phyloP scores from a whole-genome alignment of 2,797 vertebrate genomes.

The Alosa sapidissima region DNA sequence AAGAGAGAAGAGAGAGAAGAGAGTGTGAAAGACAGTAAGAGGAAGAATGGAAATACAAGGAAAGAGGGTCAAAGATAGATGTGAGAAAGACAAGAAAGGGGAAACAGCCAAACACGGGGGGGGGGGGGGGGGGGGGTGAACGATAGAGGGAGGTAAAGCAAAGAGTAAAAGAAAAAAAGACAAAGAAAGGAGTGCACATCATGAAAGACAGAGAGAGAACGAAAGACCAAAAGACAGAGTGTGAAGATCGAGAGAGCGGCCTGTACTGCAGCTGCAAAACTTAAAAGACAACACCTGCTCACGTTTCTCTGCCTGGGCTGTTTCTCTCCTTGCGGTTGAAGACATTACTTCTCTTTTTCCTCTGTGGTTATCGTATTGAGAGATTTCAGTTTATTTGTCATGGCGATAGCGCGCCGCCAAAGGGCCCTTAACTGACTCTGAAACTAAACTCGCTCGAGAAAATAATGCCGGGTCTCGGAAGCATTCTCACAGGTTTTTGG shows the following conservation, averaged over 20 bases:
- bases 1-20: not conserved
- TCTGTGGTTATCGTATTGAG: conserved; percentile 72
- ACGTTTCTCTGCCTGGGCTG: conserved; percentile 67
- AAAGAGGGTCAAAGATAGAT: conserved; percentile 40
- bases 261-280: conserved; percentile 61
- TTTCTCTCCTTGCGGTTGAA: conserved; percentile 60
- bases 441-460: conserved; percentile 56
- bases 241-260: conserved; percentile 31
- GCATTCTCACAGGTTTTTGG: conserved; percentile 48
- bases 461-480: conserved; percentile 42
- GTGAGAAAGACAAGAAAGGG: conserved; percentile 36
- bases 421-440: conserved; percentile 42
- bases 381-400: conserved; percentile 69
- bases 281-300: conserved; percentile 67
- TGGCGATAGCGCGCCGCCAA: conserved; percentile 44
- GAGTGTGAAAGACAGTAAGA: not conserved
- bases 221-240: not conserved
- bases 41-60: conserved; percentile 43
- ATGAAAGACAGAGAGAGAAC: not conserved
- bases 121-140: not conserved
- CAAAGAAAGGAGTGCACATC: not conserved
- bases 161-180: not conserved
- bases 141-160: not conserved
- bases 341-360: conserved; percentile 66
- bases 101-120: conserved; percentile 44